Evolutionary conservation across 1,140 invertebrate species (phyloP).

Genomic region (Trichonephila clavata): DNA sequence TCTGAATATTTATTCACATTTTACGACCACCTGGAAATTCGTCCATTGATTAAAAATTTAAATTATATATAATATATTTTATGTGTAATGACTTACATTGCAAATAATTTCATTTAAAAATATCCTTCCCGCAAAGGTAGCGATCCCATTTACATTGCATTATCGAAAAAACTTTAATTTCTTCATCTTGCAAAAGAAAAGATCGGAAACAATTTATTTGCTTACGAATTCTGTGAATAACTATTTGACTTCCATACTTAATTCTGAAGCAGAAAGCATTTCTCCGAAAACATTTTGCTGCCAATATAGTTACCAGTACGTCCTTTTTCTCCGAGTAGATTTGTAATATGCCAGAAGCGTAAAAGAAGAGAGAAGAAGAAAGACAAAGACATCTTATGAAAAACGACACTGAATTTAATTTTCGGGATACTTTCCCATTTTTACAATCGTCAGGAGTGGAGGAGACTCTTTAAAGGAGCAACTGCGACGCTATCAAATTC

Average conservation of each 20-base stretch:
- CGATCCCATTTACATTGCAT: background rate
- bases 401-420: constrained; percentile 49
- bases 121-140: background rate
- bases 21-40: too few species aligned
- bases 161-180: background rate
- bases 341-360: background rate
- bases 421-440: background rate
- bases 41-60: too few species aligned
- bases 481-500: constrained; percentile 38
- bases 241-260: background rate
- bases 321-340: background rate
- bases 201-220: background rate
- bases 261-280: background rate
- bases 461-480: background rate
- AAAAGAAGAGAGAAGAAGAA: too few species aligned
- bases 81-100: too few species aligned
- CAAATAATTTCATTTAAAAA: too few species aligned
- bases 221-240: background rate
- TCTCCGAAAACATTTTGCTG: background rate
- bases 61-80: too few species aligned
- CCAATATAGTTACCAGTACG: background rate
- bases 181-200: background rate
- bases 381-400: background rate
- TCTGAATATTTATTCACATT: too few species aligned
- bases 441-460: background rate